Base-by-base conservation (phyloP, 1,140 invertebrate species). In the Vanessa atalanta region DNA sequence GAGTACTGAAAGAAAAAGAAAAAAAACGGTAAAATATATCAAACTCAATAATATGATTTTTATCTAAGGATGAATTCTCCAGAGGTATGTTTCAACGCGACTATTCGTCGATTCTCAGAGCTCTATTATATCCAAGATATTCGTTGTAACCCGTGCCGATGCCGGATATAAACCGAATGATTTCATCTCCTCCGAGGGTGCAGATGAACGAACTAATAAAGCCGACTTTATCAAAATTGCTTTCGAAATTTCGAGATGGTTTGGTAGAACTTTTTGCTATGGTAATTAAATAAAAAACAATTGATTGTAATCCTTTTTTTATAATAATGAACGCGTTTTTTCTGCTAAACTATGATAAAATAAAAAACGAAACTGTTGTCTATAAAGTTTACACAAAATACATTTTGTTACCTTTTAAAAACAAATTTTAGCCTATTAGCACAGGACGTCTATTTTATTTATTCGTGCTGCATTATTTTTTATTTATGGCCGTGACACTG, bases 141-240 rank as follows among this genome's bases (percentile, higher is more conserved):
- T 53, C 53, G 57, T 60, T 60, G 51, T 69, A 60, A 43, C 53
- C 26, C 13, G 16, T 31, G 51, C 48, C 61, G 60, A 48, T 71
- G 15, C 23, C 61, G 69, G 61, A 71, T 71, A 71, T 65, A 37
- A 71, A 71, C 47, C 37, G 51, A 66, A 73, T 67, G 55, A 73
- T 73, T 61, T 66, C 55, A 61, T 73, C 65, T 67, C 26, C 65
- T 61, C 23, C 47, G 64, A 67, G 26, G 31, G 64, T 72, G n/a
- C 26, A 55, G 47, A 37, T 57, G 61, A 73, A 67, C 53, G 71
- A 57, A 65, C 64, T 65, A 67, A 67, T 66, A 73, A 57, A 65
- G 47, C 65, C 3, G 65, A 64, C 53, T 57, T 67, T 50, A 67
- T 73, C 23, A 15, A 61, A 47, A 73, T 60, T 60, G 26, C 43